Evolutionary conservation across 2,113 vertebrate genomes (phyloP), one percentile per base, ranked within the genome.

Genomic region (Camelus dromedarius): DNA sequence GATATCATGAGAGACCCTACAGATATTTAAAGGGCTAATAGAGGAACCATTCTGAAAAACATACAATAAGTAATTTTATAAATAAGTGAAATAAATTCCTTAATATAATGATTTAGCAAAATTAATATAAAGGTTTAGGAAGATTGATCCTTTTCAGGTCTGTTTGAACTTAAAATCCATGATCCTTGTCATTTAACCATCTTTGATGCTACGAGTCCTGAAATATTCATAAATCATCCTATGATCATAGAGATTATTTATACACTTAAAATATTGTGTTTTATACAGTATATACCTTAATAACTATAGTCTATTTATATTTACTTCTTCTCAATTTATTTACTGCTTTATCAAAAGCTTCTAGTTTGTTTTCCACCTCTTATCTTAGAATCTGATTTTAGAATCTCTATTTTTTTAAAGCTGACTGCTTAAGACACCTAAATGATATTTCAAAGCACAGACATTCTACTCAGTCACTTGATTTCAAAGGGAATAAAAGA

Each of bases 341-440:
- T 86, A 56, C 20, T 28, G 66, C 22, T 48, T 66, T 83, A 20
- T 48, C 64, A 46, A 62, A 83, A 56, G 2, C 2, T 19, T 69
- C 48, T 76, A 16, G 1, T 69, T 81, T 88, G 19, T 5, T 83
- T 77, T 87, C 13, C 82, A 69, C 30, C 9, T 22, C 50, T 66
- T 62, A 4, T 20, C 67, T 82, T 82, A 73, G 9, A 52, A 82
- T 87, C 24, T 87, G 69, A 64, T 24, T 75, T 86, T 67, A 35
- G 66, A 75, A 67, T 95, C 56, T 73, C 32, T 70, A 18, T n/a
- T 24, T 50, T n/a, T 95, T 89, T 80, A 81, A 79, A 67, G 32
- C 5, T 84, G 69, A 73, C 5, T 64, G n/a, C 5, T 4, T 91
- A 69, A 48, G 20, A 56, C 5, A 77, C 0, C 30, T 75, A 66